Conservation (phyloP, 2,113 vertebrate genomes). For the Istiophorus platypterus region DNA sequence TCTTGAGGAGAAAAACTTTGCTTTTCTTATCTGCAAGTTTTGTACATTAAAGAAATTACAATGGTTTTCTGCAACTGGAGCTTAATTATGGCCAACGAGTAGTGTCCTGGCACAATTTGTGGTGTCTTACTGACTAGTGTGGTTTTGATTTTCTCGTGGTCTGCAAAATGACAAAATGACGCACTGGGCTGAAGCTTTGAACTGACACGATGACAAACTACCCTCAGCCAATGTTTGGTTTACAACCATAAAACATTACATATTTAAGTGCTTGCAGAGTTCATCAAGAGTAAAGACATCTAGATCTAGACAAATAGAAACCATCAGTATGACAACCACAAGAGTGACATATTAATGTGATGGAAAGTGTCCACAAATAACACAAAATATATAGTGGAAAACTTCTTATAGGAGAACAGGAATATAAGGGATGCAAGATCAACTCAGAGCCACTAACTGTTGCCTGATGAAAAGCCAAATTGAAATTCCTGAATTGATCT, state of each 20-base stretch:
- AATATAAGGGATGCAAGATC: too few relatives aligned
- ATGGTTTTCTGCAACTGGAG: constrained; percentile 35
- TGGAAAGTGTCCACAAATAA: not conserved
- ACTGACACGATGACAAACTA: constrained; percentile 58
- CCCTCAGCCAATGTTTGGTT: constrained; percentile 53
- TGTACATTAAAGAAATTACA: constrained; percentile 17
- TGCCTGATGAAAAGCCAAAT: not conserved
- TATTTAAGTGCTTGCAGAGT: constrained; percentile 39
- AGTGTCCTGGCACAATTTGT: constrained; percentile 26
- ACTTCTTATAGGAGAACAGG: too few relatives aligned
- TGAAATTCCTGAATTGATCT: not conserved
- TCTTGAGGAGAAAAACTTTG: not conserved
- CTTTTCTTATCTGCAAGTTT: constrained; percentile 11
- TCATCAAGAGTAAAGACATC: constrained; percentile 37
- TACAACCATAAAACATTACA: constrained; percentile 42
- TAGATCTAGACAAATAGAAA: not conserved
- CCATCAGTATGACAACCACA: not conserved
- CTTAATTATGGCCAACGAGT: constrained; percentile 20
- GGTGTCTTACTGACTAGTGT: constrained; percentile 34
- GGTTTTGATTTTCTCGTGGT: constrained; percentile 62
- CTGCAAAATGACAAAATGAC: constrained; percentile 56
- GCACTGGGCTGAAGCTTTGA: constrained; percentile 44
- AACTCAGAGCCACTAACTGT: not conserved
- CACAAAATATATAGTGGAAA: too few relatives aligned
- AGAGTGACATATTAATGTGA: not conserved